Evolutionary conservation across 2,797 vertebrate species (phyloP).

Genomic region (Alfaro cultratus): DNA sequence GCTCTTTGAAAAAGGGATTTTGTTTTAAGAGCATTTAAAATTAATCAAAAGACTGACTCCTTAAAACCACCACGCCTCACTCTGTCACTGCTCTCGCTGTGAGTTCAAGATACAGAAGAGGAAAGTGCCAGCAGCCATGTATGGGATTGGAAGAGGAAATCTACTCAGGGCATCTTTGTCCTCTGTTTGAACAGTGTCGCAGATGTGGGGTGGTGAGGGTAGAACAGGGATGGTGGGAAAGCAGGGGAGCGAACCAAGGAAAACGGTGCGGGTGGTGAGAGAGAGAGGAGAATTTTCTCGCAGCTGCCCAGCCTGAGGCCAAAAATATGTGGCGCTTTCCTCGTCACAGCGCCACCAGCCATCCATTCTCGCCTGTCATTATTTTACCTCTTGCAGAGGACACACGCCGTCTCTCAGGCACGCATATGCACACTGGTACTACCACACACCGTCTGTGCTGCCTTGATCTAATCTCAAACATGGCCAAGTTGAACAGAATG

Average conservation of each 20-base stretch:
- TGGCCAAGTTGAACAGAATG: slow-evolving; percentile 35
- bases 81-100: slow-evolving; percentile 48
- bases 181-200: slow-evolving; percentile 72
- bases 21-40: slow-evolving; percentile 72
- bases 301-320: slow-evolving; percentile 74
- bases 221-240: neutral
- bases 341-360: slow-evolving; percentile 63
- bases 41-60: slow-evolving; percentile 72
- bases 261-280: neutral
- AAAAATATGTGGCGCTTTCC: slow-evolving; percentile 61
- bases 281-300: slow-evolving; percentile 54
- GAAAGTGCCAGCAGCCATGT: slow-evolving; percentile 64
- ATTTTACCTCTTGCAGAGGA: slow-evolving; percentile 70
- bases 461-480: slow-evolving; percentile 58
- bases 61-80: slow-evolving; percentile 64
- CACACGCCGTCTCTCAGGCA: slow-evolving; percentile 48
- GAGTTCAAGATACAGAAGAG: slow-evolving; percentile 62
- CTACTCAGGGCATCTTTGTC: slow-evolving; percentile 72
- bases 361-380: slow-evolving; percentile 70
- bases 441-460: slow-evolving; percentile 39
- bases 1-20: slow-evolving; percentile 35
- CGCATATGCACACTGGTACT: slow-evolving; percentile 45
- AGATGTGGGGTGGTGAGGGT: slow-evolving; percentile 13
- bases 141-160: slow-evolving; percentile 58
- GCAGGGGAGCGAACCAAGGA: slow-evolving; percentile 12